phyloP scores from a whole-genome alignment of 2,113 vertebrate species.

The Gracilinanus agilis region DNA sequence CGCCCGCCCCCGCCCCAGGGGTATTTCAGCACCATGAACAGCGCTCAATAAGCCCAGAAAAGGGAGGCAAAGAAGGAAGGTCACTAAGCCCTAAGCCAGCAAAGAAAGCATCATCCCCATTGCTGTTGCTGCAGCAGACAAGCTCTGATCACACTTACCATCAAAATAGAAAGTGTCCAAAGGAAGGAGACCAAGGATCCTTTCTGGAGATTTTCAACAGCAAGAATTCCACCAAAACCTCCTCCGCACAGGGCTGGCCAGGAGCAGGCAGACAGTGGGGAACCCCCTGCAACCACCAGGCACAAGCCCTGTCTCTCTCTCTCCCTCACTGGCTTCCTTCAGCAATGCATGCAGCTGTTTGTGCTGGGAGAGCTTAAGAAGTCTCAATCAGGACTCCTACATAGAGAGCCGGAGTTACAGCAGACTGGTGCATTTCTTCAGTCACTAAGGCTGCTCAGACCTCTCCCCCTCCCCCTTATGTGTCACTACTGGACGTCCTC shows the following conservation, averaged over 20 bases:
- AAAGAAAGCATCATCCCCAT: slow-evolving; percentile 52
- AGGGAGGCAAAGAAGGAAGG: slow-evolving; percentile 81
- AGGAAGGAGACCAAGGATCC: slow-evolving; percentile 81
- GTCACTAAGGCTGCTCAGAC: slow-evolving; percentile 75
- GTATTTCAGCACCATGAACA: slow-evolving; percentile 40
- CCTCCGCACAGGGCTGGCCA: slow-evolving; percentile 70
- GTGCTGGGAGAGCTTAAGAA: slow-evolving; percentile 78
- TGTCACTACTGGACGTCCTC: slow-evolving; percentile 30
- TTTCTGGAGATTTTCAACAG: slow-evolving; percentile 76
- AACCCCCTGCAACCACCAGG: slow-evolving; percentile 58
- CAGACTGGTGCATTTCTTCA: slow-evolving; percentile 72
- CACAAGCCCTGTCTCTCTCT: slow-evolving; percentile 67
- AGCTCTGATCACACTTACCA: slow-evolving; percentile 90
- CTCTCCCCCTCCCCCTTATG: slow-evolving; percentile 62
- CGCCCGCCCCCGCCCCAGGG: slow-evolving; percentile 27
- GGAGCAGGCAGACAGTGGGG: slow-evolving; percentile 72
- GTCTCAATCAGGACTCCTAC: slow-evolving; percentile 78
- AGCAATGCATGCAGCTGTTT: slow-evolving; percentile 81
- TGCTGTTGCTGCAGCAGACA: slow-evolving; percentile 87
- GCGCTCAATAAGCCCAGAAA: slow-evolving; percentile 48
- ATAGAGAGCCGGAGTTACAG: slow-evolving; percentile 72
- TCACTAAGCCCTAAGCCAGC: slow-evolving; percentile 80
- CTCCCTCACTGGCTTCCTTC: slow-evolving; percentile 60
- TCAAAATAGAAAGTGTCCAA: slow-evolving; percentile 88
- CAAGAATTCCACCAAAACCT: slow-evolving; percentile 78